Conservation (phyloP, 2,113 vertebrate species). For the Fregetta grallaria region DNA sequence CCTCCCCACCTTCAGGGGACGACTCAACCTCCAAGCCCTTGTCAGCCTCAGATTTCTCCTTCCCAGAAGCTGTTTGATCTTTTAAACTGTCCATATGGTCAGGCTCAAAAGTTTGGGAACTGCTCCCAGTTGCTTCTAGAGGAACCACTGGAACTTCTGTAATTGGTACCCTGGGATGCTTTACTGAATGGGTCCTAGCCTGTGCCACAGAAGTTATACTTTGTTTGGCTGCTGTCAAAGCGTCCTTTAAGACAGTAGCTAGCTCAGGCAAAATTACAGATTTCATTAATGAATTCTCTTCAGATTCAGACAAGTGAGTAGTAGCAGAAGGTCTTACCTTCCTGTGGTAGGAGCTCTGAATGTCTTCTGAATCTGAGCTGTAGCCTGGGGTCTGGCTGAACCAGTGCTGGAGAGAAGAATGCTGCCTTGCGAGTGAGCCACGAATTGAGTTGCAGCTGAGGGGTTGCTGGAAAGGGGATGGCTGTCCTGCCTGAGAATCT, state of each 20-base stretch:
- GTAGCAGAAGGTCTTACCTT: slow-evolving; percentile 56
- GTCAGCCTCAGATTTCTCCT: not conserved
- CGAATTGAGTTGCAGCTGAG: not conserved
- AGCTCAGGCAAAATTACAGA: slow-evolving; percentile 57
- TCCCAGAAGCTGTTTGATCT: not conserved
- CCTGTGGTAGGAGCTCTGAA: slow-evolving; percentile 22
- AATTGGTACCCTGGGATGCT: not conserved
- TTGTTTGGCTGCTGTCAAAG: slow-evolving; percentile 32
- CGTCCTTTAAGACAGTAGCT: slow-evolving; percentile 51
- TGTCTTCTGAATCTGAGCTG: slow-evolving; percentile 64
- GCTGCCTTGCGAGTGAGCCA: slow-evolving; percentile 36
- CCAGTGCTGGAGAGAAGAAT: slow-evolving; percentile 18
- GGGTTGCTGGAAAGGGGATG: slow-evolving; percentile 9
- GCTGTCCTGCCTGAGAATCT: slow-evolving; percentile 63
- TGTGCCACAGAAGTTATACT: slow-evolving; percentile 5
- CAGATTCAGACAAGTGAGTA: slow-evolving; percentile 36
- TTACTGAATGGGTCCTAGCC: not conserved
- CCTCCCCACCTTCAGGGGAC: not conserved
- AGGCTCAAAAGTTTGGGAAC: not conserved
- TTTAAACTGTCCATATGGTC: not conserved
- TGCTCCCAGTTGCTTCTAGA: not conserved
- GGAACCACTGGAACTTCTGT: slow-evolving; percentile 31
- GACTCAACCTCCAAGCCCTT: not conserved
- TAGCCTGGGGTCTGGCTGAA: slow-evolving; percentile 20
- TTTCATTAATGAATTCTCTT: slow-evolving; percentile 41